Base-by-base conservation (phyloP, 2,113 vertebrate genomes). In the Platysteira castanea region DNA sequence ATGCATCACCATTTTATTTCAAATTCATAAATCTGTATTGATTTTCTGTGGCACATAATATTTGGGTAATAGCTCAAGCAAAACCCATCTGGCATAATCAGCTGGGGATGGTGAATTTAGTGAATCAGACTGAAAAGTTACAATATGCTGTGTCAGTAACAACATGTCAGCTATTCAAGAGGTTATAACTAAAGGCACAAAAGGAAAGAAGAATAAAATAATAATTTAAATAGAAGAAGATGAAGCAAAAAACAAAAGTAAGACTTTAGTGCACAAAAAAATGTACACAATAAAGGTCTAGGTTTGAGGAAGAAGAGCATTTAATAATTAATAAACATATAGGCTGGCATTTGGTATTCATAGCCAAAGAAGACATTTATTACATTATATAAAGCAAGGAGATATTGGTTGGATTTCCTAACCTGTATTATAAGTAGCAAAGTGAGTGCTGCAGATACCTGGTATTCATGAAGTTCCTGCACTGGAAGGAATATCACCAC, bases 61-160 rank as follows among this genome's bases (percentile, higher is more conserved):
- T 90, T 92, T 92, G 46, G 76, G 91, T 77, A 96, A 95, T 89
- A 97, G 44, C 68, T 95, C 75, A 93, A 77, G 90, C 14, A 93
- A 90, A 96, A 47, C 19, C 80, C 79, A 90, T 93, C 94, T 93
- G 94, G 76, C 35, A 74, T 17, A 73, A 86, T 93, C 88, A 96
- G 42, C 79, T 81, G 68, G 76, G 64, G 37, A 89, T 81, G 57
- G 35, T 76, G 49, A 94, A 75, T 24, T 71, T 70, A 57, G 84
- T 84, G 86, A 95, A 89, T 89, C 46, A 90, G 50, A 80, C 50
- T 75, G 87, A 89, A 95, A 93, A 93, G 10, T 87, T 89, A 64
- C 53, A 93, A 76, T 89, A 82, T 89, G 69, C 69, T 82, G n/a
- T 75, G 78, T 91, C 93, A 91, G 61, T 73, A 89, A 78, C n/a